Evolutionary conservation across 2,888 invertebrate species (phyloP).

Genomic region (Odontocolon sp.): DNA sequence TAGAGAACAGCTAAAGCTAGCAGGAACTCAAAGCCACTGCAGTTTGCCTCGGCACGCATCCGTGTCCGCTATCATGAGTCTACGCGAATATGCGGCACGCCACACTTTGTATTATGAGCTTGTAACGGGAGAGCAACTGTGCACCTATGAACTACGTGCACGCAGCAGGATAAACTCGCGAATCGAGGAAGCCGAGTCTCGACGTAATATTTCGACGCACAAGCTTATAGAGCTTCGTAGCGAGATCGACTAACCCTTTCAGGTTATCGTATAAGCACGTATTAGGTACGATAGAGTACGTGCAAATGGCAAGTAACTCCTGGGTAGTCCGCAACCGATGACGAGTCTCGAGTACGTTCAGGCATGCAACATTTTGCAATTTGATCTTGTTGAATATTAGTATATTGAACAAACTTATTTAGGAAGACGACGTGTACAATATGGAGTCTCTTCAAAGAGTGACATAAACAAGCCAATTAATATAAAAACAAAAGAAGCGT

Average conservation of each 20-base stretch:
- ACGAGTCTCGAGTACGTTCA: not conserved
- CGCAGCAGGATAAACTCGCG: constrained; percentile 13
- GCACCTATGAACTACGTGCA: too few species aligned
- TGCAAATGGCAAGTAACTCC: not conserved
- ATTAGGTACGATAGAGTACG: not conserved
- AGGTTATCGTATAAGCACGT: not conserved
- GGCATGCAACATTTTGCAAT: constrained; percentile 14
- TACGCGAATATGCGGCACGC: constrained; percentile 51
- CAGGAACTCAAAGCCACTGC: constrained; percentile 6
- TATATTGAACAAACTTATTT: not conserved
- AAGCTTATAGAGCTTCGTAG: not conserved
- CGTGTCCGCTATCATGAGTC: constrained; percentile 58
- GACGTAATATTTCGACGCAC: not conserved
- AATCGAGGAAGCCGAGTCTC: constrained; percentile 20
- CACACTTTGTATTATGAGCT: constrained; percentile 49
- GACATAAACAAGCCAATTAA: not conserved
- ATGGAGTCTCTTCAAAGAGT: not conserved
- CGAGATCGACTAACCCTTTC: not conserved
- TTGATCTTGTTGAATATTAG: not conserved
- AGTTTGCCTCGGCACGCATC: constrained; percentile 55
- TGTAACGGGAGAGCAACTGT: constrained; percentile 41
- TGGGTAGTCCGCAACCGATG: not conserved
- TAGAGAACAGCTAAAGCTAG: constrained; percentile 10
- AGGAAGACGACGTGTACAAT: not conserved
- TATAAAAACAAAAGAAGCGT: not conserved